phyloP scores from a whole-genome alignment of 1,140 invertebrate genomes.

The Eriocheir sinensis region DNA sequence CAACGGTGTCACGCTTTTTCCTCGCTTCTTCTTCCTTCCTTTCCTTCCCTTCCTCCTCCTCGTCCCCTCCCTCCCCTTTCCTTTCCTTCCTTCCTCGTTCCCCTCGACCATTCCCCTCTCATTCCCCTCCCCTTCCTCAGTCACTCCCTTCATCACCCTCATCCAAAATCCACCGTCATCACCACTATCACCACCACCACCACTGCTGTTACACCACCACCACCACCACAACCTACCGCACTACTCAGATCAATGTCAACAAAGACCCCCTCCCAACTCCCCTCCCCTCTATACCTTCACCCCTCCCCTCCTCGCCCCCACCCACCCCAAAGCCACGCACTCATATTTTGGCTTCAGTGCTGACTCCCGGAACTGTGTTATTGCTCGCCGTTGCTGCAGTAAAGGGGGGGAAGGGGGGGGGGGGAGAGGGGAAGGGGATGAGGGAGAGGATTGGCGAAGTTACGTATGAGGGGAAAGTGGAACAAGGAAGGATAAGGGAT shows the following conservation, averaged over 20 bases:
- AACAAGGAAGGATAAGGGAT: too few species aligned
- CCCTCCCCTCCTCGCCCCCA: background rate
- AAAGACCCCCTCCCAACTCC: background rate
- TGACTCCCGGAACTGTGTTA: background rate
- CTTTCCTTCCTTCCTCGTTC: background rate
- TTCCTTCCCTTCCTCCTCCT: background rate
- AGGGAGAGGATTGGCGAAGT: background rate
- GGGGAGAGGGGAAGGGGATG: background rate
- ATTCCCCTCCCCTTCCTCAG: background rate
- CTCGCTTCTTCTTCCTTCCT: background rate
- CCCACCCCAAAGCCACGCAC: background rate
- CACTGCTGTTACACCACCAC: background rate
- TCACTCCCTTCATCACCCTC: background rate
- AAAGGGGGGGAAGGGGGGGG: background rate
- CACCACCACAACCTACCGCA: background rate
- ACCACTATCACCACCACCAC: background rate
- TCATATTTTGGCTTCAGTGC: background rate
- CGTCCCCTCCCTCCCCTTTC: background rate
- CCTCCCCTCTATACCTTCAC: background rate
- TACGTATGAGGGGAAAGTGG: too few species aligned
- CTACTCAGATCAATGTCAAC: conserved; percentile 5
- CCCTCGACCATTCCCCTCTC: background rate
- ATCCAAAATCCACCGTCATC: background rate
- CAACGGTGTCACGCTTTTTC: too few species aligned
- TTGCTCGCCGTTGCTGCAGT: background rate